These are phyloP conservation scores for Meganola albula DNA, from an alignment of 2,888 invertebrate species.

Conservation along the genomic window DNA sequence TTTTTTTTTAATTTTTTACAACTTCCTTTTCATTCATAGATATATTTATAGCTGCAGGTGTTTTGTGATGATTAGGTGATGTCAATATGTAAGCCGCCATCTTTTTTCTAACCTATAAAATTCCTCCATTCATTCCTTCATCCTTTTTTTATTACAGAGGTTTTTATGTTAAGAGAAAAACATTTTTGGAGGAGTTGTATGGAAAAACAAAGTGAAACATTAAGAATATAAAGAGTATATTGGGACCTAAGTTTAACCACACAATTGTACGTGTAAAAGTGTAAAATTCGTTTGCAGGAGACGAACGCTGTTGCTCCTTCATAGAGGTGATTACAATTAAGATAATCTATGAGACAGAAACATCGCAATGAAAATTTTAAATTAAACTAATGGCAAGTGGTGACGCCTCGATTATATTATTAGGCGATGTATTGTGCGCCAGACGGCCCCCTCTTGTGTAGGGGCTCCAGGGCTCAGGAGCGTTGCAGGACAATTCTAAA, in stretches of 20 bases:
- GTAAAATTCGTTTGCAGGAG: no score
- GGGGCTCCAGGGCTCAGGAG: neutral
- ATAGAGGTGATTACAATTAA: no score
- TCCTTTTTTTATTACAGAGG: no score
- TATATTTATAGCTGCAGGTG: slow-evolving; percentile 41
- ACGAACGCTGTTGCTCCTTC: no score
- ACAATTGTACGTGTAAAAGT: no score
- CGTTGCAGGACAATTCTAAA: slow-evolving; percentile 5
- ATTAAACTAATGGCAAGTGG: slow-evolving; percentile 74
- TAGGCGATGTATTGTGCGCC: slow-evolving; percentile 55
- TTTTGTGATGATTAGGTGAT: no score
- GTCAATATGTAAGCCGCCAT: slow-evolving; percentile 39
- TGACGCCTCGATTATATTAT: slow-evolving; percentile 71
- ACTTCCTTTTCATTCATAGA: slow-evolving; percentile 63
- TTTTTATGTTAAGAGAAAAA: no score
- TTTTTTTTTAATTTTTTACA: slow-evolving; percentile 45
- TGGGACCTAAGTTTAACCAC: no score
- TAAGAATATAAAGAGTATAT: no score
- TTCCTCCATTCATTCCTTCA: slow-evolving; percentile 28
- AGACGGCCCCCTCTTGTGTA: slow-evolving; percentile 32
- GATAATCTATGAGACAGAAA: slow-evolving; percentile 20
- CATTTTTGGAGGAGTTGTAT: no score
- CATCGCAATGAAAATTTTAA: slow-evolving; percentile 67
- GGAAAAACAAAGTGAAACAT: no score
- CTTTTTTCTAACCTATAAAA: slow-evolving; percentile 36